Conservation (phyloP, 1,140 invertebrate genomes). For the Drosophila virilis region DNA sequence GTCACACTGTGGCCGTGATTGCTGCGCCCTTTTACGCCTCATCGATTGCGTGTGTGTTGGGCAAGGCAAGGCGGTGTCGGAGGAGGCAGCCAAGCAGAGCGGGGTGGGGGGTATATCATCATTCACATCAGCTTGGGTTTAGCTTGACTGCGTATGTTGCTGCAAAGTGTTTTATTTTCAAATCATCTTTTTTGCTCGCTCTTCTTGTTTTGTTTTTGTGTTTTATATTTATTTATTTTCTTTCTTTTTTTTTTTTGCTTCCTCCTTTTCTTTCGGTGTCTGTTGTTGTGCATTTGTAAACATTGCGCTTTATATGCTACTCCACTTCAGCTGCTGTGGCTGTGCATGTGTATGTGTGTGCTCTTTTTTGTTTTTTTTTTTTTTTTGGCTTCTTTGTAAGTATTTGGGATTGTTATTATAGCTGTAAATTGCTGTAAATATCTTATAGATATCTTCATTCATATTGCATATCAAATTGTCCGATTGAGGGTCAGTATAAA, state of each 20-base stretch:
- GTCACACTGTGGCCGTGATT: conserved; percentile 37
- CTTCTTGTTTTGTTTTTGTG: not conserved
- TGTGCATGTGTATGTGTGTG: not conserved
- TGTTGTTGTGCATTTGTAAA: not conserved
- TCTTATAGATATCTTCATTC: conserved; percentile 36
- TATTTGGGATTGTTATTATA: conserved; percentile 37
- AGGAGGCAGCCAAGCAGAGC: not conserved
- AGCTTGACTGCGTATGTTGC: conserved; percentile 24
- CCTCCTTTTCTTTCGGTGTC: not conserved
- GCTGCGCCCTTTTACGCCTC: conserved; percentile 71
- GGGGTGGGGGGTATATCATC: conserved; percentile 5
- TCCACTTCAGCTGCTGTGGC: not conserved
- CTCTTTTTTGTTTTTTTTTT: too few species aligned
- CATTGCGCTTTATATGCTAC: not conserved
- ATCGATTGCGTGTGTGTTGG: conserved; percentile 42
- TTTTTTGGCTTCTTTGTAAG: not conserved
- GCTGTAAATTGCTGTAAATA: conserved; percentile 43
- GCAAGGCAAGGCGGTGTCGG: too few species aligned
- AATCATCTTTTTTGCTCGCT: conserved; percentile 3
- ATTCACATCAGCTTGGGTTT: conserved; percentile 39
- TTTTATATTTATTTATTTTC: not conserved
- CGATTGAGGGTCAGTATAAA: conserved; percentile 14
- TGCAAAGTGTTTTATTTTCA: conserved; percentile 57
- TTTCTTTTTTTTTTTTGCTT: not conserved
- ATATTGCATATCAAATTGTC: conserved; percentile 37